Percentiles rank a stretch among this genome's conserved stretches.
phyloP scores from a whole-genome alignment of 2,888 invertebrate species.

The Abrostola tripartita region DNA sequence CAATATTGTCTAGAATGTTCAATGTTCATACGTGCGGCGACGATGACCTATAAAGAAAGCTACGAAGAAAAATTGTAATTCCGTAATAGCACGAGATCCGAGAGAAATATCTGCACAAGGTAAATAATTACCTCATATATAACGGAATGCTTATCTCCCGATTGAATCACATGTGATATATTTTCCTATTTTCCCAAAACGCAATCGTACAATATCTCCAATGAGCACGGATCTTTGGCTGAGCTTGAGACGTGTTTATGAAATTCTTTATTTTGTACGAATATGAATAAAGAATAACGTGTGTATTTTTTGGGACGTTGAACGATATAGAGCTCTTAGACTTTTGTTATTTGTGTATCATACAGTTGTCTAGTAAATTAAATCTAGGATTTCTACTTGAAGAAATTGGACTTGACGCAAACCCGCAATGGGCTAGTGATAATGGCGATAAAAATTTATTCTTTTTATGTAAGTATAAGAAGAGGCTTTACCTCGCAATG shows the following conservation, averaged over 20 bases:
- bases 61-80: conserved; percentile 17
- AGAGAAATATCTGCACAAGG: conserved; percentile 23
- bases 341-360: too few species aligned
- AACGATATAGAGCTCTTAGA: too few species aligned
- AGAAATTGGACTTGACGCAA: too few species aligned
- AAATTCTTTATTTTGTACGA: conserved; percentile 49
- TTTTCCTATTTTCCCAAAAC: conserved; percentile 42
- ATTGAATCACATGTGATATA: conserved; percentile 36
- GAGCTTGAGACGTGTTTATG: conserved; percentile 48
- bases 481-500: too few species aligned
- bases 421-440: too few species aligned
- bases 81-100: conserved; percentile 5
- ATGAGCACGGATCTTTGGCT: conserved; percentile 54
- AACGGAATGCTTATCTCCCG: conserved; percentile 24
- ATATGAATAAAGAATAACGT: conserved; percentile 29
- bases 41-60: conserved; percentile 8
- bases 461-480: too few species aligned
- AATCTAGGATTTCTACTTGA: too few species aligned
- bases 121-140: conserved; percentile 47
- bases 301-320: conserved; percentile 17
- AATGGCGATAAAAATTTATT: too few species aligned
- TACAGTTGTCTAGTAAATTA: too few species aligned
- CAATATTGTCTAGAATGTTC: neutral
- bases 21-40: neutral
- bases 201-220: conserved; percentile 33